phyloP scores from a whole-genome alignment of 2,113 vertebrate species.

The Mobula birostris region DNA sequence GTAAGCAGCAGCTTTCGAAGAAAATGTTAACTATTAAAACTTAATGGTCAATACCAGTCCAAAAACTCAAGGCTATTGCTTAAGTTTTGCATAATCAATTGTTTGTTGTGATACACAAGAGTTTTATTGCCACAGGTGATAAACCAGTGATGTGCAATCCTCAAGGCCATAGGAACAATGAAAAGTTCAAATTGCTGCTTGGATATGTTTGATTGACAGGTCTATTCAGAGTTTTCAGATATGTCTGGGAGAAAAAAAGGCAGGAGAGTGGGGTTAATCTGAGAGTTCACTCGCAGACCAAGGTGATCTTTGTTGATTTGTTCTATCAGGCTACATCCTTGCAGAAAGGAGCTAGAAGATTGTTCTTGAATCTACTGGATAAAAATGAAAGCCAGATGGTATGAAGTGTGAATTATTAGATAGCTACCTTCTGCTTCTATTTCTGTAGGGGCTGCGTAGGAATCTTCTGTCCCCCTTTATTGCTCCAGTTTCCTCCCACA shows the following conservation, averaged over 20 bases:
- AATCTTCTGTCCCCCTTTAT: too few relatives aligned
- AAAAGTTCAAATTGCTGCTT: not conserved
- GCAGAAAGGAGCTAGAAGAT: not conserved
- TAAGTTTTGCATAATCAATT: not conserved
- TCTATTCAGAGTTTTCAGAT: not conserved
- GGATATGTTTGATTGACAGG: not conserved
- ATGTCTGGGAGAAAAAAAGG: not conserved
- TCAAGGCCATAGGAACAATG: not conserved
- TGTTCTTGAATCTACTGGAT: not conserved
- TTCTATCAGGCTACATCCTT: not conserved
- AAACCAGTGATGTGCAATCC: not conserved
- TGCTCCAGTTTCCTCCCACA: too few relatives aligned
- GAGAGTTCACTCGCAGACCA: not conserved
- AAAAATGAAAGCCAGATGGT: not conserved
- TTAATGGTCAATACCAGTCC: not conserved
- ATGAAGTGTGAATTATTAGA: not conserved
- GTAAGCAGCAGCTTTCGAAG: not conserved
- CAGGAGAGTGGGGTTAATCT: not conserved
- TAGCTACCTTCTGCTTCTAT: not conserved
- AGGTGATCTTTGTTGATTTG: not conserved
- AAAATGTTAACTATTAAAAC: not conserved
- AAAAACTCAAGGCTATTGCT: not conserved
- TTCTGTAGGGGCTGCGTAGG: not conserved
- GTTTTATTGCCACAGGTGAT: not conserved
- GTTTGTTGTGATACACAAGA: too few relatives aligned